Evolutionary conservation across 2,888 invertebrate genomes (phyloP).

Genomic region (Homarus gammarus): DNA sequence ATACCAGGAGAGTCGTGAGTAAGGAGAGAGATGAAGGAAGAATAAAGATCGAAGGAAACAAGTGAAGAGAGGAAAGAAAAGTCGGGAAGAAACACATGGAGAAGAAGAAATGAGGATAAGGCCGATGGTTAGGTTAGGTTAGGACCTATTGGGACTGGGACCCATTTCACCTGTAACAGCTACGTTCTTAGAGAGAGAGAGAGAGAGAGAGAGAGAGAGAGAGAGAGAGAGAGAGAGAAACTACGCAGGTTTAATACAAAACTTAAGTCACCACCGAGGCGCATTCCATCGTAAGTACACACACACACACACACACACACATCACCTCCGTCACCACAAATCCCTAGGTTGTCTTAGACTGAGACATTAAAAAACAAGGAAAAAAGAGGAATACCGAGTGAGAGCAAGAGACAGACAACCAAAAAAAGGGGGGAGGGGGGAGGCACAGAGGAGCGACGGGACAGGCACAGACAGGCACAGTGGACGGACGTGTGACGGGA

Average conservation of each 20-base stretch:
- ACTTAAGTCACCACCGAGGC: no score
- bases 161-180: not conserved
- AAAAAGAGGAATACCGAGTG: not conserved
- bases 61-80: not conserved
- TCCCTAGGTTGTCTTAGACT: no score
- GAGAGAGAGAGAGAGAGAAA: no score
- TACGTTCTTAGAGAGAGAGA: not conserved
- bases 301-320: no score
- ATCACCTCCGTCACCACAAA: no score
- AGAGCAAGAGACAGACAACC: not conserved
- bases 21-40: not conserved
- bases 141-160: no score
- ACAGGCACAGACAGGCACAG: not conserved
- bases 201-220: not conserved
- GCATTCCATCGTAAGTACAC: no score
- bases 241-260: no score
- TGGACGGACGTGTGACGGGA: no score
- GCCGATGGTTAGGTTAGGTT: no score
- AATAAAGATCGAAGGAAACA: not conserved
- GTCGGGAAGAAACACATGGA: not conserved
- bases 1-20: no score
- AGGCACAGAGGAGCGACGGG: not conserved
- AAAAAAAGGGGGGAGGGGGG: not conserved
- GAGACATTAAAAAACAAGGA: no score
- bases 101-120: not conserved